Conservation (phyloP, 2,797 vertebrate genomes). For the Pseudomugil gertrudae region DNA sequence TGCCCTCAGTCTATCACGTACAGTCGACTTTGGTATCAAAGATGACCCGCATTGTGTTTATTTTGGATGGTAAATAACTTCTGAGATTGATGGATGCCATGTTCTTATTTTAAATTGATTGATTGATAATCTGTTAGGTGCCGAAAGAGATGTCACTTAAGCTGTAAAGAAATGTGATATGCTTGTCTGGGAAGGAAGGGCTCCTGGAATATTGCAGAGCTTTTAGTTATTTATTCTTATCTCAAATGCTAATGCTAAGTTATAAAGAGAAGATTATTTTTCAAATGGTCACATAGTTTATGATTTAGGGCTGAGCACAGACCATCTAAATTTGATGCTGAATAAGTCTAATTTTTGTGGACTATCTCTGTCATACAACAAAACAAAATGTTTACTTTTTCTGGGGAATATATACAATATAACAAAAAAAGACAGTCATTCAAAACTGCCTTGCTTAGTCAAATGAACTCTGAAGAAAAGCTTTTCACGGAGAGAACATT, state of each 20-base stretch:
- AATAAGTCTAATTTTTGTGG: constrained; percentile 19
- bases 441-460: constrained; percentile 18
- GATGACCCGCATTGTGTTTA: constrained; percentile 23
- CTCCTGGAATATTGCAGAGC: constrained; percentile 13
- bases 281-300: constrained; percentile 13
- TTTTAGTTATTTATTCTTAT: background rate
- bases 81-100: constrained; percentile 7
- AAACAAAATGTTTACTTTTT: background rate
- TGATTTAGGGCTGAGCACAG: constrained; percentile 15
- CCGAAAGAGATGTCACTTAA: background rate
- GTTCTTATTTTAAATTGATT: background rate
- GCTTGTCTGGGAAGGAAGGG: constrained; percentile 20
- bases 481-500: constrained; percentile 28
- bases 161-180: background rate
- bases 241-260: constrained; percentile 49
- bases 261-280: constrained; percentile 30
- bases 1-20: constrained; percentile 32
- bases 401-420: too few relatives aligned
- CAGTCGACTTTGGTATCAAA: constrained; percentile 32
- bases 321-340: constrained; percentile 39
- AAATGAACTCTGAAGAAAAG: constrained; percentile 27
- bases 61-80: constrained; percentile 26
- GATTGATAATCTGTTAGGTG: background rate
- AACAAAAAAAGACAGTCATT: constrained; percentile 18
- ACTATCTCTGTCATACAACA: constrained; percentile 27